Evolutionary conservation across 2,113 vertebrate genomes (phyloP).

Genomic region (Ardeotis arabs): DNA sequence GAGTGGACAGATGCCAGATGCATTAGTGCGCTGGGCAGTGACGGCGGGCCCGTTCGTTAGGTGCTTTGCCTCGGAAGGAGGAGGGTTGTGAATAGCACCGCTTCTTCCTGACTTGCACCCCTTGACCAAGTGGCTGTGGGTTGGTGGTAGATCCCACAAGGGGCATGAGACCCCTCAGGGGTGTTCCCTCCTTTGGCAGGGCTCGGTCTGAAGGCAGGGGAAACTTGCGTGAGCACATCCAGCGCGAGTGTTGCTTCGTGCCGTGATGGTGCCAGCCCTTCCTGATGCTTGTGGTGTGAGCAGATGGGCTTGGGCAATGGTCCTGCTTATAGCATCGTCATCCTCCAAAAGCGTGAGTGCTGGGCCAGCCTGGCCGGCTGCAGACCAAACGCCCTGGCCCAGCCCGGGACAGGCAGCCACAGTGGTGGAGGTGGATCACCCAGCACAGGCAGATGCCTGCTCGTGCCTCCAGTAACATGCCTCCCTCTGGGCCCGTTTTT

Average conservation of each 20-base stretch:
- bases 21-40: neutral
- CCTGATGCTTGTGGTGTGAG: neutral
- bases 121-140: neutral
- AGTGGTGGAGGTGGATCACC: neutral
- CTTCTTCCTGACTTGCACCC: neutral
- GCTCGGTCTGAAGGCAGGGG: neutral
- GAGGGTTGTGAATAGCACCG: neutral
- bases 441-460: neutral
- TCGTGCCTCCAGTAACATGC: neutral
- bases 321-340: neutral
- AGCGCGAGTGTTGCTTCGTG: neutral
- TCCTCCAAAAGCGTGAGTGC: neutral
- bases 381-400: neutral
- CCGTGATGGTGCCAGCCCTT: neutral
- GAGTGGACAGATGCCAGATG: slow-evolving; percentile 8
- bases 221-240: neutral
- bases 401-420: neutral
- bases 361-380: neutral
- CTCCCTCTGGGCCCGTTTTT: neutral
- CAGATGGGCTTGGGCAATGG: fast-evolving
- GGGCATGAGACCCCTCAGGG: neutral
- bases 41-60: neutral
- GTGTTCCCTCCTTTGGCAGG: neutral
- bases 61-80: neutral
- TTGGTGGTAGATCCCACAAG: neutral